Conservation (phyloP, 2,113 vertebrate species). For the Hoplias malabaricus region DNA sequence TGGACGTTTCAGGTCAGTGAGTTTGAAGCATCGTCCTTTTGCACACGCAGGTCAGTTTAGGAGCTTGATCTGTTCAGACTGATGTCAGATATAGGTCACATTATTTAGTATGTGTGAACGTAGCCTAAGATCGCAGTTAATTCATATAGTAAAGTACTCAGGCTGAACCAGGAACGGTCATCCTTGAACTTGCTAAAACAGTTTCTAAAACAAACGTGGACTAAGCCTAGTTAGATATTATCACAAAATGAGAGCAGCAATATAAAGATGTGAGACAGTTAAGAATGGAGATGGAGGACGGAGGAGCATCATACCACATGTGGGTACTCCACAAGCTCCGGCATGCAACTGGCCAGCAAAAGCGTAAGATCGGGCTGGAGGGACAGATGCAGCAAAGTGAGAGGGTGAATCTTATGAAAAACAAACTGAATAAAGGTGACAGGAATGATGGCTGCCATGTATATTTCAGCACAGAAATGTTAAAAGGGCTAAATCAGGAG, state of each 20-base stretch:
- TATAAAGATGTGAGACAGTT: constrained; percentile 10
- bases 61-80: no score
- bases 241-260: constrained; percentile 15
- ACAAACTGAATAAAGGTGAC: background rate
- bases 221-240: background rate
- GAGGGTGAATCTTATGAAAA: constrained; percentile 61
- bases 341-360: constrained; percentile 81
- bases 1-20: no score
- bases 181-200: background rate
- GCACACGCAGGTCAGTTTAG: no score
- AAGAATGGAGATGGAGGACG: constrained; percentile 35
- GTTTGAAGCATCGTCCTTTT: no score
- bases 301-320: constrained; percentile 74
- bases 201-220: background rate
- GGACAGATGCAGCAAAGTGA: constrained; percentile 56
- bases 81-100: no score
- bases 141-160: background rate
- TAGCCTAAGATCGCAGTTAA: background rate
- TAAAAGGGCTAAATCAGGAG: constrained; percentile 9
- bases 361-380: constrained; percentile 80
- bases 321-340: constrained; percentile 75
- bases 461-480: constrained; percentile 22
- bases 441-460: constrained; percentile 48
- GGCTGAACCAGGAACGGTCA: constrained; percentile 14
- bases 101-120: no score